Evolutionary conservation across 2,113 vertebrate species (phyloP).

Genomic region (Prochilodus magdalenae): DNA sequence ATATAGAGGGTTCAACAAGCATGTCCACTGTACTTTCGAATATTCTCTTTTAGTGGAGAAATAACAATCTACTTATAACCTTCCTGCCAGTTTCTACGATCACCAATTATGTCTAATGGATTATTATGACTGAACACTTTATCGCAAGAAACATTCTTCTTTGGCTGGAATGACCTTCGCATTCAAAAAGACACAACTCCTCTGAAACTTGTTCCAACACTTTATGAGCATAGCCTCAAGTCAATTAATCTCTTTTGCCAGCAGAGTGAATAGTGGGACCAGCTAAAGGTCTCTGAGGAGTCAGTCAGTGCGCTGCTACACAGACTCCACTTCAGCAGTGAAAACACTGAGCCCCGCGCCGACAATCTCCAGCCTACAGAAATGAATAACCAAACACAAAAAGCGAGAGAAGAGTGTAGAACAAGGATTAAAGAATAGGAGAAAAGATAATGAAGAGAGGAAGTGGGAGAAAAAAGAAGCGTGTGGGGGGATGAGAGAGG

Average conservation of each 20-base stretch:
- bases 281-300: constrained; percentile 36
- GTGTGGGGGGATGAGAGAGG: constrained; percentile 6
- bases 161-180: constrained; percentile 22
- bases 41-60: constrained; percentile 24
- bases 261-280: constrained; percentile 25
- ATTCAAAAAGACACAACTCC: constrained; percentile 37
- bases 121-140: constrained; percentile 37
- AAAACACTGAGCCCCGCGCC: constrained; percentile 20
- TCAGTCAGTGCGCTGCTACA: neutral
- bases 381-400: constrained; percentile 55
- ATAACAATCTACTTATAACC: no score
- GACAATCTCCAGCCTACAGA: constrained; percentile 45
- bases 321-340: constrained; percentile 3
- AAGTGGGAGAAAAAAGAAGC: constrained; percentile 36
- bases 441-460: constrained; percentile 37
- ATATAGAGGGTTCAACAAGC: no score
- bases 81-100: constrained; percentile 37
- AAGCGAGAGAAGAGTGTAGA: constrained; percentile 47
- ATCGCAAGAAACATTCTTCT: constrained; percentile 35
- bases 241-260: constrained; percentile 41
- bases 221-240: constrained; percentile 41
- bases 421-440: constrained; percentile 41
- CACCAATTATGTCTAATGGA: constrained; percentile 44
- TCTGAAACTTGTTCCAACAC: constrained; percentile 38
- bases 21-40: neutral